A percentile compares a stretch with the other conserved stretches of the same genome.
phyloP scores from a whole-genome alignment of 2,113 vertebrate genomes.

The Anguilla rostrata region DNA sequence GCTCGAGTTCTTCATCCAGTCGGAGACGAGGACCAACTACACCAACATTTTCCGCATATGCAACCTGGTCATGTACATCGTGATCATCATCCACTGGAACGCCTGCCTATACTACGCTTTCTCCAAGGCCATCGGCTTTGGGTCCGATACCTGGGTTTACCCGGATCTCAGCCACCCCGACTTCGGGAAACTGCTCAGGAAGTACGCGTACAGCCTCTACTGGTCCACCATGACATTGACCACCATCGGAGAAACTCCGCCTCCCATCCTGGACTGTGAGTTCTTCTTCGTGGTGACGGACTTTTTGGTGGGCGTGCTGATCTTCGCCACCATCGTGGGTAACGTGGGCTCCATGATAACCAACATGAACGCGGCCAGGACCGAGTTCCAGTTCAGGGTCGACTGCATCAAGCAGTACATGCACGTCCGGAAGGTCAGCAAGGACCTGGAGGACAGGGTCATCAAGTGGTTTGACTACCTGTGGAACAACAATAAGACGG shows the following conservation, averaged over 20 bases:
- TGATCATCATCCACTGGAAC: conserved; percentile 98
- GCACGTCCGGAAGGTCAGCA: conserved; percentile 91
- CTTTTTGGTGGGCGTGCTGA: conserved; percentile 93
- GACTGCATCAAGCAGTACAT: conserved; percentile 98
- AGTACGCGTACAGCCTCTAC: conserved; percentile 94
- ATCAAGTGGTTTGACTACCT: conserved; percentile 98
- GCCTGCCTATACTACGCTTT: conserved; percentile 94
- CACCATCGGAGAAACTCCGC: conserved; percentile 93
- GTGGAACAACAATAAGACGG: conserved; percentile 95
- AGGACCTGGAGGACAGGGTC: conserved; percentile 89
- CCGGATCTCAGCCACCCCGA: conserved; percentile 67
- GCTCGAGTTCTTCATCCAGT: conserved; percentile 93
- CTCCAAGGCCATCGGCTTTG: conserved; percentile 88
- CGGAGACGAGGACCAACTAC: conserved; percentile 94
- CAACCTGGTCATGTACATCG: conserved; percentile 96
- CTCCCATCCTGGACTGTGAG: conserved; percentile 88
- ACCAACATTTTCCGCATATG: conserved; percentile 94
- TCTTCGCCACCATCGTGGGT: conserved; percentile 97
- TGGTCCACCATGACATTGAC: conserved; percentile 96
- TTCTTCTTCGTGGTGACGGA: conserved; percentile 90
- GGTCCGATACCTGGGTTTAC: conserved; percentile 73
- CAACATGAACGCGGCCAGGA: conserved; percentile 96
- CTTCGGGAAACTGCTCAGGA: conserved; percentile 82
- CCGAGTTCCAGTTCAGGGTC: conserved; percentile 89
- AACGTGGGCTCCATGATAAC: conserved; percentile 98